Base-by-base conservation (phyloP, 2,797 vertebrate species). In the Enteromius argenteus region DNA sequence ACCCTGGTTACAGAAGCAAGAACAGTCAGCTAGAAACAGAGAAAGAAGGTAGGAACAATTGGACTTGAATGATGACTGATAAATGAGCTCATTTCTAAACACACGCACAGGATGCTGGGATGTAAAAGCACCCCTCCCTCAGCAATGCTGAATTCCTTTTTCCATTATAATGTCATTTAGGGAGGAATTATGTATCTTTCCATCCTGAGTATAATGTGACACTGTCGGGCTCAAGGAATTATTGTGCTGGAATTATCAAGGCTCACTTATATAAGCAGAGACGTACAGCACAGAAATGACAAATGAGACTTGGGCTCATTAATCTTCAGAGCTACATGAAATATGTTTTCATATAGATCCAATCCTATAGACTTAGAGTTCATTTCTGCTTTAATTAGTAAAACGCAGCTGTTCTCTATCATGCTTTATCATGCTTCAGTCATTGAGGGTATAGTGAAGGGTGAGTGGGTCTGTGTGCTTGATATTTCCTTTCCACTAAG, bases 261-360 rank as follows among this genome's bases (percentile, higher is more conserved):
- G 72, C 79, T 90, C 80, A 86, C 89, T 88, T 87, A 91, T 90
- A 88, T 93, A 89, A 92, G 89, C 87, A 39, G 64, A 90, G 91
- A 84, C 89, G 86, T 89, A 86, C 88, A 73, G 84, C 67, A 73
- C 60, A 88, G 87, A 93, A 92, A 93, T 92, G 92, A 90, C 89
- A 90, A 92, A 92, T 94, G 91, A 92, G 90, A 90, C 89, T 83
- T 87, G 71, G 93, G 91, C 92, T 93, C 92, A 93, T 94, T 94
- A 93, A 89, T 90, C 91, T 91, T 91, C 53, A 39, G 89, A 92
- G 91, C 90, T 84, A 90, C 88, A 87, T 88, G 60, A 87, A 71
- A 84, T 68, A 30, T 53, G 32, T 67, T 75, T 75, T 68, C 37
- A 44, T 79, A 37, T 17, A 53, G 27, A 17, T 62, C 53, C 51